Evolutionary conservation across 92 coral and sea anemone species (phyloP).

Genomic region (Actinernus sp.): DNA sequence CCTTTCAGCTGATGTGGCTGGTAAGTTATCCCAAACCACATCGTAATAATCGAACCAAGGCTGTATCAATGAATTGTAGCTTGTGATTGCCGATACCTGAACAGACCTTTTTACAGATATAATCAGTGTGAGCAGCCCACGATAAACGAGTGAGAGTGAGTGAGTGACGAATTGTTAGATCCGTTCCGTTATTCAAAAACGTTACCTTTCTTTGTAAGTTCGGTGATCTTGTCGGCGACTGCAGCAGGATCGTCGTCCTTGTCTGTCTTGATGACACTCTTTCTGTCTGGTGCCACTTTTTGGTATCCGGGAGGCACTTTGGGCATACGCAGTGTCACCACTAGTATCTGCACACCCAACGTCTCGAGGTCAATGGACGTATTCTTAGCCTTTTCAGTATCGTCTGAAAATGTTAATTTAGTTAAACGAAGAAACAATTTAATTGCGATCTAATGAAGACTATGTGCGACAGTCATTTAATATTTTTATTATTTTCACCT

Average conservation of each 20-base stretch:
- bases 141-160: no score
- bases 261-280: constrained; percentile 49
- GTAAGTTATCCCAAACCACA: no score
- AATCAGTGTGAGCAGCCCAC: no score
- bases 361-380: constrained; percentile 47
- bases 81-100: no score
- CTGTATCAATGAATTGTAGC: no score
- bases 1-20: no score
- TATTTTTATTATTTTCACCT: no score
- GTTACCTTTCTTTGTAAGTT: constrained; percentile 65
- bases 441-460: neutral
- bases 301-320: constrained; percentile 34
- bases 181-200: no score
- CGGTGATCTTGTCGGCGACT: constrained; percentile 49
- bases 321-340: constrained; percentile 61
- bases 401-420: constrained; percentile 2
- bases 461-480: no score
- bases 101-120: no score
- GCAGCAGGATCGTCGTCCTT: constrained; percentile 37
- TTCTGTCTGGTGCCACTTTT: constrained; percentile 50
- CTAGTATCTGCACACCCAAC: constrained; percentile 63
- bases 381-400: constrained; percentile 18
- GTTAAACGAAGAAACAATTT: neutral
- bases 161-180: no score
- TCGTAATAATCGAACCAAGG: no score